phyloP scores from a whole-genome alignment of 92 coral and sea anemone species.

The Isaurus tuberculatus region DNA sequence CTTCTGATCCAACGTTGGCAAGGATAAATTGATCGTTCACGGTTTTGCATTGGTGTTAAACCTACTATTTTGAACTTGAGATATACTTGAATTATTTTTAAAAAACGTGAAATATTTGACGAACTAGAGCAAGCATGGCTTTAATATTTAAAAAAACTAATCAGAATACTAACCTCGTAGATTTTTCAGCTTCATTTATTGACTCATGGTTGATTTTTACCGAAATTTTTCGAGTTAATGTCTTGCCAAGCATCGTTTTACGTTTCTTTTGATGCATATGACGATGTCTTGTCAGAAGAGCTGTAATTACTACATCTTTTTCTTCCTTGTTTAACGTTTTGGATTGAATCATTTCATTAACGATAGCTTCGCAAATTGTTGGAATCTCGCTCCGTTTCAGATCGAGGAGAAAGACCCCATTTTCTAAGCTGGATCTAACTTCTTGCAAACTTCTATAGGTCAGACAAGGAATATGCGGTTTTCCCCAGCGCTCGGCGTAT shows the following conservation, averaged over 20 bases:
- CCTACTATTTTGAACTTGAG: too few species aligned
- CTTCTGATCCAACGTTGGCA: too few species aligned
- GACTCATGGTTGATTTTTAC: constrained; percentile 14
- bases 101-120: too few species aligned
- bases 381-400: constrained; percentile 65
- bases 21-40: too few species aligned
- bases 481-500: constrained; percentile 95
- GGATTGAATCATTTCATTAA: constrained; percentile 58
- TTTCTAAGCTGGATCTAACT: constrained; percentile 71
- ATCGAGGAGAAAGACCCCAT: constrained; percentile 79
- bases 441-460: constrained; percentile 76
- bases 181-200: background rate
- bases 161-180: background rate
- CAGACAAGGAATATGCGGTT: constrained; percentile 95
- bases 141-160: background rate
- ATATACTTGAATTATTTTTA: too few species aligned
- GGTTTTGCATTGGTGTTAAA: too few species aligned
- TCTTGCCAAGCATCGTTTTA: constrained; percentile 27
- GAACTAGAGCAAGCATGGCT: background rate
- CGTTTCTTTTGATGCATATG: constrained; percentile 82
- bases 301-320: constrained; percentile 67
- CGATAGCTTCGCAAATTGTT: constrained; percentile 77
- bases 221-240: constrained; percentile 60
- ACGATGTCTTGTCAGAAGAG: constrained; percentile 84
- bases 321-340: constrained; percentile 65